These are phyloP conservation scores for Hymenopus coronatus DNA, from an alignment of 2,888 invertebrate species.

Conservation along the genomic window DNA sequence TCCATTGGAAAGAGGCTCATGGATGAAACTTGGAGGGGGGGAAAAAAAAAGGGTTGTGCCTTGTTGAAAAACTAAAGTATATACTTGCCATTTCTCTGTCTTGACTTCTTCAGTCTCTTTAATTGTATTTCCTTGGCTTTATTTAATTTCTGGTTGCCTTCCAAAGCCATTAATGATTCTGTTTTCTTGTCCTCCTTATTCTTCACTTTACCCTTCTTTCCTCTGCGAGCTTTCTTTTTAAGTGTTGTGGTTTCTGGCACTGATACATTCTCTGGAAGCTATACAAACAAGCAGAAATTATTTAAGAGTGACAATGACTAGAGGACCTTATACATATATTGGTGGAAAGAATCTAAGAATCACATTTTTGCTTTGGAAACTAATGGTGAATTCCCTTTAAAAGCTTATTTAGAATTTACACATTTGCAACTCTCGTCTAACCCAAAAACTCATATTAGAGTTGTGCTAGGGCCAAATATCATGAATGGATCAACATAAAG, in stretches of 20 bases:
- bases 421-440: no score
- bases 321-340: no score
- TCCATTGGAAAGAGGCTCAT: background rate
- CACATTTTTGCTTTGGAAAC: no score
- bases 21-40: background rate
- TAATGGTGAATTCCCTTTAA: no score
- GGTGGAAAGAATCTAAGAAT: no score
- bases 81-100: conserved; percentile 46
- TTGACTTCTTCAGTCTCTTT: conserved; percentile 64
- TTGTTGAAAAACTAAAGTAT: no score
- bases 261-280: conserved; percentile 20
- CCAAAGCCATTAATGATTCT: conserved; percentile 66
- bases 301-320: background rate
- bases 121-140: conserved; percentile 60
- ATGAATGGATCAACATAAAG: no score
- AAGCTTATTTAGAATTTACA: no score
- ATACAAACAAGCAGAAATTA: background rate
- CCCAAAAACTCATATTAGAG: no score
- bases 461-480: no score
- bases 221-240: conserved; percentile 46
- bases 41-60: background rate
- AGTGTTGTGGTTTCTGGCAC: background rate
- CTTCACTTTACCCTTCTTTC: conserved; percentile 49
- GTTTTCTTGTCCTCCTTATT: conserved; percentile 48
- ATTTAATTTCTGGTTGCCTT: conserved; percentile 66